phyloP scores from a whole-genome alignment of 2,797 vertebrate species.

The Trachops cirrhosus region DNA sequence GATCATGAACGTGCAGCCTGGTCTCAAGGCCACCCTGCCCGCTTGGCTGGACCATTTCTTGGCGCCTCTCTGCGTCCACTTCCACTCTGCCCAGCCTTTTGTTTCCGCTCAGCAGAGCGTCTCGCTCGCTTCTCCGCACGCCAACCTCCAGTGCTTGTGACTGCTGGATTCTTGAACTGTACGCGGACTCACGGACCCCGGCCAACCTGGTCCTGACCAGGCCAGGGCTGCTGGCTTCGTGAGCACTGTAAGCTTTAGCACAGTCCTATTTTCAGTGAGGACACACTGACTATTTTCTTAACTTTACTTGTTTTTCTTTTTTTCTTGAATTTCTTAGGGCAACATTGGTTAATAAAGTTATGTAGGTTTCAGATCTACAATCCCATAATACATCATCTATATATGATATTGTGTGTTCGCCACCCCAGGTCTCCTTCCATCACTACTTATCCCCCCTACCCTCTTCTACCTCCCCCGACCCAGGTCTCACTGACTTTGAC shows the following conservation, averaged over 20 bases:
- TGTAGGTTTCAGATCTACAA: background rate
- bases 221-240: rapidly evolving
- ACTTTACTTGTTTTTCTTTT: background rate
- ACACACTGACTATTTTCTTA: background rate
- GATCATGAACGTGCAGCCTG: constrained; percentile 90
- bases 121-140: background rate
- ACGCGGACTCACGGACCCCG: background rate
- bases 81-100: background rate
- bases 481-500: background rate
- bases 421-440: background rate
- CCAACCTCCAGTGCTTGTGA: background rate
- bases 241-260: background rate
- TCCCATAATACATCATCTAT: background rate
- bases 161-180: background rate
- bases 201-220: no score
- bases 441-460: background rate
- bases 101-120: background rate
- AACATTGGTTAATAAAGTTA: background rate
- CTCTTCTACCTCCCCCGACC: background rate
- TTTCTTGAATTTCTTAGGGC: background rate
- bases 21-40: constrained; percentile 91
- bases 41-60: constrained; percentile 92
- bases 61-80: constrained; percentile 87
- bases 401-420: background rate
- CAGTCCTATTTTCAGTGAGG: background rate